Base-by-base conservation (phyloP, 2,797 vertebrate species). In the Rousettus madagascariensis region DNA sequence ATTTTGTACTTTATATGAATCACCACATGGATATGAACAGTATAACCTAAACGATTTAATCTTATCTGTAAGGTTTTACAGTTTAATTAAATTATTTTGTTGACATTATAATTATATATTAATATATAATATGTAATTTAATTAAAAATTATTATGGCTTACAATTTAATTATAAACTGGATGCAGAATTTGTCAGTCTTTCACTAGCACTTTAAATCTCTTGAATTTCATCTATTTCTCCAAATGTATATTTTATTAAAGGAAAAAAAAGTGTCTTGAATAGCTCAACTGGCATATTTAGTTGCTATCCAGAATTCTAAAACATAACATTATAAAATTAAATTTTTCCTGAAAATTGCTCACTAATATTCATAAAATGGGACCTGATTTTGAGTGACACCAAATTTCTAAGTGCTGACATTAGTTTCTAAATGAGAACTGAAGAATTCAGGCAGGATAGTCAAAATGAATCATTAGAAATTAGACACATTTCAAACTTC, bases 391-490 rank as follows among this genome's bases (percentile, higher is more conserved):
- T 96, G 85, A 95, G 59, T 95, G 94, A 93, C 90, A 79, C 22
- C 79, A 79, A 90, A 77, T 96, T 92, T 95, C 89, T 90, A 91
- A 96, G 74, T 90, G 84, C 61, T 94, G 93, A 95, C 57, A 93
- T 79, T 96, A 28, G 87, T 85, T 96, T 94, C 51, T 38, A 87
- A 88, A 86, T 63, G 28, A 97, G 68, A 96, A 79, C 17, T 85
- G 49, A 88, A 86, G 84, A 78, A 94, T 38, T 87, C 46, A 83
- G 69, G 36, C 51, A 79, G 65, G 26, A 36, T 69, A 96, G 85
- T 97, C 87, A 95, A 95, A 96, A 96, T 92, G 77, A 95, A 95
- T 88, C 90, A 95, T 94, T 95, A 96, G 65, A 61, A 96, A 87
- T 92, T 38, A 96, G 95, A 91, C 90, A 93, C 66, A 93, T 97